Percentiles rank a stretch among this genome's conserved stretches.
These are phyloP conservation scores for Podabrus alpinus DNA, from an alignment of 2,888 invertebrate genomes.

Conservation along the genomic window DNA sequence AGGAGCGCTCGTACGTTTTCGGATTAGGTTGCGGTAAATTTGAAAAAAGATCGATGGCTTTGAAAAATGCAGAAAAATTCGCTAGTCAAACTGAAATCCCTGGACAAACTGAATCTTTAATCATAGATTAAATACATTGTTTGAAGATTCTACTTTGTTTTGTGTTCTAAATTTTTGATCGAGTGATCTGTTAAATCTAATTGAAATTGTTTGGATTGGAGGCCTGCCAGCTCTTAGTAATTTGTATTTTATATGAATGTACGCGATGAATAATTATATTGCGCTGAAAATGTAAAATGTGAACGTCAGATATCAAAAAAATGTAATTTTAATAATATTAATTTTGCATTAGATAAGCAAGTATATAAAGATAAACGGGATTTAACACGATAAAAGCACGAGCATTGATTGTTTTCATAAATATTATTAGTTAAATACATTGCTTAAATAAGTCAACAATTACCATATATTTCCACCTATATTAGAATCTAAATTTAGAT, in stretches of 20 bases:
- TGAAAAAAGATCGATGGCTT: background rate
- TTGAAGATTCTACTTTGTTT: background rate
- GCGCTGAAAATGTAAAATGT: background rate
- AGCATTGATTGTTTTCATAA: background rate
- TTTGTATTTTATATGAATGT: background rate
- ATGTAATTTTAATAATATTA: background rate
- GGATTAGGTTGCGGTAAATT: background rate
- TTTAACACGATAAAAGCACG: background rate
- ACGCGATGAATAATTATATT: background rate
- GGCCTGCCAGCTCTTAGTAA: background rate
- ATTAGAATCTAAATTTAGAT: slow-evolving; percentile 43
- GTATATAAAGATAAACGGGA: background rate
- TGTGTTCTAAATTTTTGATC: background rate
- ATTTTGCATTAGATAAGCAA: background rate
- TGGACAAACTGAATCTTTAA: background rate
- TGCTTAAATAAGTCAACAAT: slow-evolving; percentile 23
- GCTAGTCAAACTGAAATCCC: no score
- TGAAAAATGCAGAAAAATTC: background rate
- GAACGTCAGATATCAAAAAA: background rate
- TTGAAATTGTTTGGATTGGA: background rate
- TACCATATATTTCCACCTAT: slow-evolving; percentile 19
- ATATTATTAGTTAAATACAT: background rate
- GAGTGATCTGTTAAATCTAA: background rate
- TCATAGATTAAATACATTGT: background rate
- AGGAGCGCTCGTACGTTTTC: background rate